These are phyloP conservation scores for Passer domesticus DNA, from an alignment of 2,113 vertebrate species.

Conservation along the genomic window DNA sequence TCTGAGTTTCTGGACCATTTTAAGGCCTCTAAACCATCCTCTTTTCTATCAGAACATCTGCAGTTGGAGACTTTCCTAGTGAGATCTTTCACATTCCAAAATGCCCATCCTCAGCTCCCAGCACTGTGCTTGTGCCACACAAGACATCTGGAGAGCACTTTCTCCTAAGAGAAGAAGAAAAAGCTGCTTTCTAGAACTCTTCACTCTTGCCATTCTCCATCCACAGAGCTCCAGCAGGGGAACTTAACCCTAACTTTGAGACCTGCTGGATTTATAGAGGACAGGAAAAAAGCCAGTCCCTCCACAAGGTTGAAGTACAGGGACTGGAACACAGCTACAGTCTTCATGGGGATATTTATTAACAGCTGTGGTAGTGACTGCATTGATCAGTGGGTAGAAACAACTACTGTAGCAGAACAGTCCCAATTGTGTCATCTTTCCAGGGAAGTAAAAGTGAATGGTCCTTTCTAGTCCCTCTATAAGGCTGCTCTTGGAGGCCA, in stretches of 20 bases:
- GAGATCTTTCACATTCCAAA: not conserved
- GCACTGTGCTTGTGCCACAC: not conserved
- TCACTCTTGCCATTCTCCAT: not conserved
- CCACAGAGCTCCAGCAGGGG: not conserved
- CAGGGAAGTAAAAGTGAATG: not conserved
- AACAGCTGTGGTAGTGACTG: not conserved
- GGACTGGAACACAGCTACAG: rapidly evolving
- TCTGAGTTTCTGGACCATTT: too few relatives aligned
- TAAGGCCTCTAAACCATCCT: too few relatives aligned
- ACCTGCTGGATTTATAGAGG: not conserved
- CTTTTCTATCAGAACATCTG: too few relatives aligned
- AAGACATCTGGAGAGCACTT: not conserved
- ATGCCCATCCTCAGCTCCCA: not conserved
- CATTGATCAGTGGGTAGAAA: not conserved
- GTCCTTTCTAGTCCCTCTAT: not conserved
- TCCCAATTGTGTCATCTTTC: not conserved
- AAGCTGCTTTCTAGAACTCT: not conserved
- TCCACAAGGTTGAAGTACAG: not conserved
- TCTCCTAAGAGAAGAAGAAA: not conserved
- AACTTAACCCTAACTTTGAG: not conserved
- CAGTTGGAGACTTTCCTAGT: not conserved
- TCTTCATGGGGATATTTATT: not conserved
- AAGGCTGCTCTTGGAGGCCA: not conserved
- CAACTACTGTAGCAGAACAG: not conserved
- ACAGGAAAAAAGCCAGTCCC: not conserved